phyloP scores from a whole-genome alignment of 2,888 invertebrate species.

The Euzophera pinguis region DNA sequence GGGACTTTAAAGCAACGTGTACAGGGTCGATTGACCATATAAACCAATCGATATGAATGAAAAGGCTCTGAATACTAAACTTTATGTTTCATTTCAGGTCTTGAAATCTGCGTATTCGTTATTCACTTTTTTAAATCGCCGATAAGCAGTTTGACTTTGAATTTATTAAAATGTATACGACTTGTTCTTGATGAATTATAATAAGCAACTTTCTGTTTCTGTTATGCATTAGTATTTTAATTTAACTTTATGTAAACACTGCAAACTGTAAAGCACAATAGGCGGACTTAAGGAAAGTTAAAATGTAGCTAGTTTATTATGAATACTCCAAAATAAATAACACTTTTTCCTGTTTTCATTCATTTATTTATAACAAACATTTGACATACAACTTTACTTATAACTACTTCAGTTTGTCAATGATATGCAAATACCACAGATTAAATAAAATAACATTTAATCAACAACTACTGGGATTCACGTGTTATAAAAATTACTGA shows the following conservation, averaged over 20 bases:
- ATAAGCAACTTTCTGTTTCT: too few relatives aligned
- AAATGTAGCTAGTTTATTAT: too few relatives aligned
- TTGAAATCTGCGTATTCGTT: constrained; percentile 59
- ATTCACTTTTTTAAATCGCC: constrained; percentile 50
- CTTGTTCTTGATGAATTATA: too few relatives aligned
- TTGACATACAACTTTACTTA: not conserved
- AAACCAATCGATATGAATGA: too few relatives aligned
- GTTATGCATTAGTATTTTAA: too few relatives aligned
- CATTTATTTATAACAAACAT: constrained; percentile 8
- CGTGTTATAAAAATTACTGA: not conserved
- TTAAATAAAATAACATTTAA: not conserved
- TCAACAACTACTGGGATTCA: not conserved
- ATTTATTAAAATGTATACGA: too few relatives aligned
- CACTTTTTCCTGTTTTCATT: not conserved
- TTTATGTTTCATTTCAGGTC: constrained; percentile 51
- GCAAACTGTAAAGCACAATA: too few relatives aligned
- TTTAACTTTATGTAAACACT: too few relatives aligned
- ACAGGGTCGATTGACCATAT: too few relatives aligned
- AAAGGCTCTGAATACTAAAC: too few relatives aligned
- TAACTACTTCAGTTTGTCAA: not conserved
- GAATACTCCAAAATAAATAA: not conserved
- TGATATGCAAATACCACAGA: constrained; percentile 4
- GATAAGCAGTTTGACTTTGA: not conserved
- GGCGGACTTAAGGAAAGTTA: too few relatives aligned
- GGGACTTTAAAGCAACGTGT: too few relatives aligned